Evolutionary conservation across 2,888 invertebrate species (phyloP).

Genomic region (Toxonevra muliebris): DNA sequence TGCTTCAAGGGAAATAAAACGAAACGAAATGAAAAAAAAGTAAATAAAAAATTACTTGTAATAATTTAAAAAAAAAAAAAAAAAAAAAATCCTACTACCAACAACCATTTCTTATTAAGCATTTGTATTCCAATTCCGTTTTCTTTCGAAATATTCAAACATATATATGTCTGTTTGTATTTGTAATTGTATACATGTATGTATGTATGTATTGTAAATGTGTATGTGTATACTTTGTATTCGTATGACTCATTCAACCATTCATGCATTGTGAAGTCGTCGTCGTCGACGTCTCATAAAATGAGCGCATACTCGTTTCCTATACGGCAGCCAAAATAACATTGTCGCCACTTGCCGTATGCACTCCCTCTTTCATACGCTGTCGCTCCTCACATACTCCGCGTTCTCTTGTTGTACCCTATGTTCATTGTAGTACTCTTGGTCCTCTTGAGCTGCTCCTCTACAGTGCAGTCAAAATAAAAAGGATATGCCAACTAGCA

Average conservation of each 20-base stretch:
- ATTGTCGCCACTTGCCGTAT: constrained; percentile 39
- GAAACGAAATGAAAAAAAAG: too few species aligned
- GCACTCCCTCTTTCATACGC: constrained; percentile 16
- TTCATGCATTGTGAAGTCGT: constrained; percentile 11
- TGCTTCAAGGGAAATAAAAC: too few species aligned
- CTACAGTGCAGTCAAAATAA: constrained; percentile 12
- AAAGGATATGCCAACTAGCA: not conserved
- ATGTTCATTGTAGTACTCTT: not conserved
- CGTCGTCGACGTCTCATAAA: not conserved
- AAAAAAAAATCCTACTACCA: too few species aligned
- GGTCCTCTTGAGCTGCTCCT: not conserved
- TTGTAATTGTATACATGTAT: constrained; percentile 4
- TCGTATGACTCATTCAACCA: constrained; percentile 22
- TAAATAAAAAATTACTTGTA: too few species aligned
- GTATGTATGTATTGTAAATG: too few species aligned
- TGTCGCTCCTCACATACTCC: not conserved
- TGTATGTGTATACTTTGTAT: not conserved
- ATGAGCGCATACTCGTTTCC: constrained; percentile 26
- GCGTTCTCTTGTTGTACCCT: not conserved
- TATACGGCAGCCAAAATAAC: constrained; percentile 20
- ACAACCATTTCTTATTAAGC: too few species aligned
- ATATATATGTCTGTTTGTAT: constrained; percentile 8
- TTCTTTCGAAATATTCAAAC: not conserved
- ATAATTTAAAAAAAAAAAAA: too few species aligned
- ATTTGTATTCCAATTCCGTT: too few species aligned